phyloP scores from a whole-genome alignment of 2,797 vertebrate genomes.

The Brachyalestes nurse region DNA sequence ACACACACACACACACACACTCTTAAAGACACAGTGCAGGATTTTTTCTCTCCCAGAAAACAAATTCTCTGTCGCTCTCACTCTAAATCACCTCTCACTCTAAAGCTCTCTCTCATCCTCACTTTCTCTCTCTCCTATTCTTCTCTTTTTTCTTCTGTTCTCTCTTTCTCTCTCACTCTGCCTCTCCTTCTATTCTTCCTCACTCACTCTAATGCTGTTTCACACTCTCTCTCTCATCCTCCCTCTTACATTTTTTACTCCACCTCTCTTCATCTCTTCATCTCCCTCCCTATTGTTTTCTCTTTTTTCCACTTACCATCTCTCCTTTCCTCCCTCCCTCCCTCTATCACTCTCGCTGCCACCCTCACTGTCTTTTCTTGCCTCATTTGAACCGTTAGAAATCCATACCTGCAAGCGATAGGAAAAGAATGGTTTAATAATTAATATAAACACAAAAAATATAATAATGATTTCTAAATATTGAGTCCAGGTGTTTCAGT shows the following conservation, averaged over 20 bases:
- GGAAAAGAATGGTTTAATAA: no score
- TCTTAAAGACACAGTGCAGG: slow-evolving; percentile 84
- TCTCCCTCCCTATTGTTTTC: background rate
- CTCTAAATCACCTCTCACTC: background rate
- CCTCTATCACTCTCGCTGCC: background rate
- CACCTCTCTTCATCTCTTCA: background rate
- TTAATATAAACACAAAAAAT: no score
- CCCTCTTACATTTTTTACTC: no score
- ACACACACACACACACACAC: slow-evolving; percentile 62
- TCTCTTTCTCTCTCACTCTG: background rate
- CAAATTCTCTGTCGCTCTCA: no score
- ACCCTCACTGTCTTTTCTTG: background rate
- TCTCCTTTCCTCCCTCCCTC: background rate
- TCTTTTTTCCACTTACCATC: background rate
- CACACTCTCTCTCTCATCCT: background rate
- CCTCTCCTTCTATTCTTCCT: background rate
- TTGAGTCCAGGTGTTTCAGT: no score
- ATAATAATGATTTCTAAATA: no score
- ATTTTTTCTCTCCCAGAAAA: slow-evolving; percentile 63
- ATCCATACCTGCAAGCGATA: no score
- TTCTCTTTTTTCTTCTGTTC: background rate
- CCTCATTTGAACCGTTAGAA: background rate
- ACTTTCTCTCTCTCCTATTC: background rate
- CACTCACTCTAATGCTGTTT: background rate
- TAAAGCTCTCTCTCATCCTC: background rate